A percentile compares a stretch with the other conserved stretches of the same genome.
phyloP scores from a whole-genome alignment of 2,113 vertebrate genomes.

The Xiphophorus couchianus region DNA sequence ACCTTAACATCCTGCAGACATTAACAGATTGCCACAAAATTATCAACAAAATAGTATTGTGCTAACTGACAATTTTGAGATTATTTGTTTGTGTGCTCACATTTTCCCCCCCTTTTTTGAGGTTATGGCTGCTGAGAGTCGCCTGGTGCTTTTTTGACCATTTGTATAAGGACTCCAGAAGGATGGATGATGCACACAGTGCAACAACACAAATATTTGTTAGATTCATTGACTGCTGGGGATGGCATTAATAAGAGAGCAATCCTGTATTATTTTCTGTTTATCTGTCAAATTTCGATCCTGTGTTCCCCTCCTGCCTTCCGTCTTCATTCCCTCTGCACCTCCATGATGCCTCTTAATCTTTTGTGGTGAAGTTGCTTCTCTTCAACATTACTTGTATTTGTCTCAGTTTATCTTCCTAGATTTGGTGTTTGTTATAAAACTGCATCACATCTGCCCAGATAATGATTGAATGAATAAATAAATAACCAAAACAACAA shows the following conservation, averaged over 20 bases:
- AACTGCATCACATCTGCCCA: constrained; percentile 83
- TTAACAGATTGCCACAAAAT: constrained; percentile 58
- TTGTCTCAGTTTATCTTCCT: constrained; percentile 86
- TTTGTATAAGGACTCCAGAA: constrained; percentile 27
- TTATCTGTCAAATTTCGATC: constrained; percentile 44
- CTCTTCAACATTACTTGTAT: constrained; percentile 75
- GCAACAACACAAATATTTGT: constrained; percentile 38
- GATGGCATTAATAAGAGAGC: constrained; percentile 56
- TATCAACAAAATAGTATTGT: constrained; percentile 30
- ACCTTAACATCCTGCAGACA: constrained; percentile 51
- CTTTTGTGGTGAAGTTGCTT: constrained; percentile 55
- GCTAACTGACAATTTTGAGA: constrained; percentile 25
- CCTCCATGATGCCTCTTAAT: constrained; percentile 65
- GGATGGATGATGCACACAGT: constrained; percentile 38
- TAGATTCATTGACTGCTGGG: constrained; percentile 50
- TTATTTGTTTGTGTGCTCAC: constrained; percentile 27
- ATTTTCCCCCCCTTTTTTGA: not conserved
- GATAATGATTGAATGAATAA: not conserved
- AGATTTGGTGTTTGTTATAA: constrained; percentile 85
- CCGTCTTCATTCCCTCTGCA: constrained; percentile 55
- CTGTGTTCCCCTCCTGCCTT: constrained; percentile 33
- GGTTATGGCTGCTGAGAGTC: constrained; percentile 33
- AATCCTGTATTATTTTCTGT: constrained; percentile 51
- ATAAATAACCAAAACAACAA: constrained; percentile 13
- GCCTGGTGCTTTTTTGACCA: constrained; percentile 22